Evolutionary conservation across 2,113 vertebrate species (phyloP).

Genomic region (Lichenostomus cassidix): DNA sequence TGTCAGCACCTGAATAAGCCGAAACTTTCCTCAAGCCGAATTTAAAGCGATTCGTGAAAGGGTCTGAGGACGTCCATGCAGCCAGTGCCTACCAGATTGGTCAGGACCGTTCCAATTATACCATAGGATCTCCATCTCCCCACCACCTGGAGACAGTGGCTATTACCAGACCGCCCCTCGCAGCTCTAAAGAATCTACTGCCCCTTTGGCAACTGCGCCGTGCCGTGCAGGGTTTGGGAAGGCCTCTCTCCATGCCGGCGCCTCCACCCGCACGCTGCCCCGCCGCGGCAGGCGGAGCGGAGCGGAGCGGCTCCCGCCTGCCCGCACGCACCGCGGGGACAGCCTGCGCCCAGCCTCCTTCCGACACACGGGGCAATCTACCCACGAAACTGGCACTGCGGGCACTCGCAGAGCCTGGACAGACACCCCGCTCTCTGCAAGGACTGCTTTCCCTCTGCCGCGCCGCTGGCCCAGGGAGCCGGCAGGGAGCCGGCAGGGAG

Average conservation of each 20-base stretch:
- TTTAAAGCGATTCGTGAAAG: too few species aligned
- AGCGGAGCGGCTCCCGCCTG: background rate
- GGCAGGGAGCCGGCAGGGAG: too few species aligned
- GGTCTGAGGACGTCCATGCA: rapidly evolving
- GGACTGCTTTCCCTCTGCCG: background rate
- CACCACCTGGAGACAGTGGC: background rate
- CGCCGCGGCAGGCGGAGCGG: background rate
- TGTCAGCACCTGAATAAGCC: background rate
- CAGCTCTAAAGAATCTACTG: rapidly evolving
- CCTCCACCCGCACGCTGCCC: background rate
- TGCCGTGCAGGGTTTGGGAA: rapidly evolving
- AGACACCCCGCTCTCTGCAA: background rate
- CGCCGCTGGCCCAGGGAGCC: too few species aligned
- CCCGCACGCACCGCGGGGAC: too few species aligned
- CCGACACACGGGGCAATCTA: rapidly evolving
- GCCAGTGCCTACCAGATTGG: background rate
- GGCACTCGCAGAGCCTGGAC: rapidly evolving
- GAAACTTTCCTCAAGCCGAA: background rate
- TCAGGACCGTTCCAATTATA: rapidly evolving
- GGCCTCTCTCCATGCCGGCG: background rate
- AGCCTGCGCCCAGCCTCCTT: background rate
- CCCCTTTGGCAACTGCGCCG: rapidly evolving
- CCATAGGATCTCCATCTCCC: rapidly evolving
- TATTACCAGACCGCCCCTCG: rapidly evolving
- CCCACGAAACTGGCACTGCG: rapidly evolving